phyloP scores from a whole-genome alignment of 2,888 invertebrate species.

The Eristalis tenax region DNA sequence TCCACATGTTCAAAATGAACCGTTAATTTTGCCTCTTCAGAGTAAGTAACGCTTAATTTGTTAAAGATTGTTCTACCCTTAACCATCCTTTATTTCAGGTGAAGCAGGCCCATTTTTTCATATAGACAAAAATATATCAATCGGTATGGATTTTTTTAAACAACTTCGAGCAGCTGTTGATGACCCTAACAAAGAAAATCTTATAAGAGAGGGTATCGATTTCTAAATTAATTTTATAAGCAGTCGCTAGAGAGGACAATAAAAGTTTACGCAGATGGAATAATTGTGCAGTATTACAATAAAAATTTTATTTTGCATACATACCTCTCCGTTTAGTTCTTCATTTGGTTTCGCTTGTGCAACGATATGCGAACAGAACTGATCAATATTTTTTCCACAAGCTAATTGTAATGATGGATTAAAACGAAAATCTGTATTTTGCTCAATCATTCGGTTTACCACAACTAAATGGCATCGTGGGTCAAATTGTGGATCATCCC shows the following conservation, averaged over 20 bases:
- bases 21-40: constrained; percentile 69
- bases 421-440: constrained; percentile 93
- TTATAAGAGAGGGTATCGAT: constrained; percentile 73
- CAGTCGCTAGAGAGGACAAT: neutral
- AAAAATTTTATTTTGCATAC: constrained; percentile 24
- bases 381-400: constrained; percentile 91
- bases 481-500: constrained; percentile 90
- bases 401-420: constrained; percentile 91
- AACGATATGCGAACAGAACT: constrained; percentile 85
- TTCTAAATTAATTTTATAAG: constrained; percentile 71
- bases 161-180: constrained; percentile 77
- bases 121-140: constrained; percentile 74
- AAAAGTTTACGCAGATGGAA: constrained; percentile 44
- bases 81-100: constrained; percentile 61
- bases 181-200: constrained; percentile 75
- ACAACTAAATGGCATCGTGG: constrained; percentile 91
- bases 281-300: neutral
- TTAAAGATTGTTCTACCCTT: neutral
- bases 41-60: constrained; percentile 55
- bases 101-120: constrained; percentile 80
- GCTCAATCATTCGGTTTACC: constrained; percentile 93
- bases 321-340: constrained; percentile 89
- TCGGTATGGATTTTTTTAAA: constrained; percentile 75
- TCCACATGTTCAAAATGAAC: constrained; percentile 73
- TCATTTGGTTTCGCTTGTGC: constrained; percentile 84